Conservation (phyloP, 1,140 invertebrate genomes). For the Drosophila oshimai region DNA sequence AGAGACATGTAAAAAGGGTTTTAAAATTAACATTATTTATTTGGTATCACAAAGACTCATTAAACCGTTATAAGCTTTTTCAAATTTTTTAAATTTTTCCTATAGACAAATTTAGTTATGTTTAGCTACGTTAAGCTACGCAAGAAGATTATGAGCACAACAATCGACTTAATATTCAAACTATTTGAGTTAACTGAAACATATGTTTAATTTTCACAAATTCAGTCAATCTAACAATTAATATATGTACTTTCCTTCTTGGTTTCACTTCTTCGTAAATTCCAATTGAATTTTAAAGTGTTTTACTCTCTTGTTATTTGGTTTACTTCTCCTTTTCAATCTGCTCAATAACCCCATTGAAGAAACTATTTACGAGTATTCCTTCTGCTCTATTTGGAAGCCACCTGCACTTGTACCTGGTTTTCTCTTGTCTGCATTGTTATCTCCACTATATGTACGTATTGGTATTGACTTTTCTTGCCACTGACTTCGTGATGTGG, state of each 20-base stretch:
- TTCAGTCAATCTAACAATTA: no score
- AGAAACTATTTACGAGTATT: not conserved
- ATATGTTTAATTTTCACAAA: no score
- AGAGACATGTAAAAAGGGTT: no score
- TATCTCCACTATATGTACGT: not conserved
- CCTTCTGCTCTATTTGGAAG: conserved; percentile 15
- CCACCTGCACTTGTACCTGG: conserved; percentile 13
- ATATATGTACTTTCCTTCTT: not conserved
- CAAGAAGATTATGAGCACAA: no score
- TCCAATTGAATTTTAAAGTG: not conserved
- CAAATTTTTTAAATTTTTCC: no score
- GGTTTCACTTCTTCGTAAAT: not conserved
- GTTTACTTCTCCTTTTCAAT: not conserved
- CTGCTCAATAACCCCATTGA: conserved; percentile 11
- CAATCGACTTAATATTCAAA: no score
- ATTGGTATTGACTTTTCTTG: conserved; percentile 23
- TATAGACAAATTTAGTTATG: no score
- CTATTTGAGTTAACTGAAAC: no score
- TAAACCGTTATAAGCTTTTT: no score
- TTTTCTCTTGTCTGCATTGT: not conserved
- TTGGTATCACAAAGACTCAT: no score
- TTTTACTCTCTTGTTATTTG: not conserved
- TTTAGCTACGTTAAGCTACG: no score
- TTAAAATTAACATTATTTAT: no score
- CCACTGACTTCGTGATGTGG: conserved; percentile 29